Percentiles rank a stretch among this genome's conserved stretches.
These are phyloP conservation scores for Parazoanthus darwini DNA, from an alignment of 92 coral and sea anemone genomes.

Conservation along the genomic window DNA sequence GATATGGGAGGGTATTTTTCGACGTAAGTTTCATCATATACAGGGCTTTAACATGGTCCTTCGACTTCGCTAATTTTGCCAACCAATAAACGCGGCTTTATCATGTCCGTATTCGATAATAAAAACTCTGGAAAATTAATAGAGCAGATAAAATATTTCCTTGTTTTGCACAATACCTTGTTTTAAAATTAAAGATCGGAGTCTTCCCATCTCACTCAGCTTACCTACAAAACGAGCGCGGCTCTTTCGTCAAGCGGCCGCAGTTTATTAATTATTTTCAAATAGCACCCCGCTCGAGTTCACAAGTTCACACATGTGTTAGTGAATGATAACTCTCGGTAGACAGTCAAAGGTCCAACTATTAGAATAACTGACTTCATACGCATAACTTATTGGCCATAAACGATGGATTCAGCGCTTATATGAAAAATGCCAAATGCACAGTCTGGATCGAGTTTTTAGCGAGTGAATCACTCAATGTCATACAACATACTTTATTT, in stretches of 20 bases:
- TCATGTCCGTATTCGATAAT: too few relatives aligned
- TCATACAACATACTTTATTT: not conserved
- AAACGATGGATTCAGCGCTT: not conserved
- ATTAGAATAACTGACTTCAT: not conserved
- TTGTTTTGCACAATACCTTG: too few relatives aligned
- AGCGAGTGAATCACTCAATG: not conserved
- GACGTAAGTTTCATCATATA: too few relatives aligned
- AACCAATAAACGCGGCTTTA: too few relatives aligned
- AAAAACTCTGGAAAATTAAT: too few relatives aligned
- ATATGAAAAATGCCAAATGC: not conserved
- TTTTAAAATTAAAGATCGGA: too few relatives aligned
- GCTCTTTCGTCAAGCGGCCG: not conserved
- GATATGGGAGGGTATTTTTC: too few relatives aligned
- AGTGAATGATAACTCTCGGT: conserved; percentile 1
- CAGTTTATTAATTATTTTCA: not conserved
- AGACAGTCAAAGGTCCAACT: conserved; percentile 1
- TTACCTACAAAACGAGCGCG: not conserved
- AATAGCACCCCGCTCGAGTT: conserved; percentile 17
- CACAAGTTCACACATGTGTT: conserved; percentile 43
- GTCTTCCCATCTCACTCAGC: not conserved
- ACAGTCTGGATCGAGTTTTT: not conserved
- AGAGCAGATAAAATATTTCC: too few relatives aligned
- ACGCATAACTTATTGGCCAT: not conserved
- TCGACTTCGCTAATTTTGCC: too few relatives aligned
- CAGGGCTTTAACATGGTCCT: too few relatives aligned